Conservation (phyloP, 2,797 vertebrate genomes). For the Knipowitschia caucasica region DNA sequence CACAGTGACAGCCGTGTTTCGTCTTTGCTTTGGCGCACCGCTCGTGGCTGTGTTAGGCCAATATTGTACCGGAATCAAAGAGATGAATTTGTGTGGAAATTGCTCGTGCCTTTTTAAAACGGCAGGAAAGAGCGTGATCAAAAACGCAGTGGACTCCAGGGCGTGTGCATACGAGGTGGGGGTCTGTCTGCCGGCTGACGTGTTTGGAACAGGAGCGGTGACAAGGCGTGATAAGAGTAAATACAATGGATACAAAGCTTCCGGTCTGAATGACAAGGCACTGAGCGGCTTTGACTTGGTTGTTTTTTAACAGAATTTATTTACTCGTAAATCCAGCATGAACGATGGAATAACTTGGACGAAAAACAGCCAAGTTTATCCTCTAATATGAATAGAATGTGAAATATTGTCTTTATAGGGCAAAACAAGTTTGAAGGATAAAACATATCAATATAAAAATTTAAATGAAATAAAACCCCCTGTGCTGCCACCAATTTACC, state of each 20-base stretch:
- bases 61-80: conserved; percentile 43
- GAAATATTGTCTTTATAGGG: too few species aligned
- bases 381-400: too few species aligned
- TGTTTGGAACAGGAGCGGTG: neutral
- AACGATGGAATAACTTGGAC: too few species aligned
- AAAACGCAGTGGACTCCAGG: conserved; percentile 6
- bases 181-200: neutral
- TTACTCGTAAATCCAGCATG: too few species aligned
- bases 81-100: conserved; percentile 47
- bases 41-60: conserved; percentile 59
- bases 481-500: too few species aligned
- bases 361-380: too few species aligned
- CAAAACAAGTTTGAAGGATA: too few species aligned
- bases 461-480: too few species aligned
- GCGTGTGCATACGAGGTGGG: neutral
- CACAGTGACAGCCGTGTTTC: conserved; percentile 60
- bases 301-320: neutral
- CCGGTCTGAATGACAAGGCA: neutral
- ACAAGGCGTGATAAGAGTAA: conserved; percentile 1
- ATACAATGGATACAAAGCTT: neutral
- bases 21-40: conserved; percentile 56
- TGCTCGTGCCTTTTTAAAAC: conserved; percentile 33
- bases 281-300: neutral
- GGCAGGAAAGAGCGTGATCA: conserved; percentile 11
- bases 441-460: too few species aligned